Evolutionary conservation across 2,888 invertebrate genomes (phyloP).

Genomic region (Petrolisthes manimaculis): DNA sequence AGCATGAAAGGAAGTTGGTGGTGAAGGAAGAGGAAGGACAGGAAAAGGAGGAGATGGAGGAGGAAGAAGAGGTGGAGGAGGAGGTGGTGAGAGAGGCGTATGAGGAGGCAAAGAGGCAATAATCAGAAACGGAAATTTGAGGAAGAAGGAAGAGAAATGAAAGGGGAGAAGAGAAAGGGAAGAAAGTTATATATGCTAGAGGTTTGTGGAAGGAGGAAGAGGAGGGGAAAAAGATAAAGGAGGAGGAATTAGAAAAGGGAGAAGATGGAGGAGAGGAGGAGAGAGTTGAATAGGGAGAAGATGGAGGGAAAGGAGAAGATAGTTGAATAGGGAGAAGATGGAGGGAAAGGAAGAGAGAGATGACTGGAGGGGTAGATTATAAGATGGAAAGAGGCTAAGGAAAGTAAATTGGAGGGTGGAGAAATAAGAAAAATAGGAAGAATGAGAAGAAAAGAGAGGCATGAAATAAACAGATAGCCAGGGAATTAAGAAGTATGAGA

Average conservation of each 20-base stretch:
- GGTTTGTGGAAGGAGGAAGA: neutral
- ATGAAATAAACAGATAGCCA: too few species aligned
- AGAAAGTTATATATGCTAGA: neutral
- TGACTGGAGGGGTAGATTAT: neutral
- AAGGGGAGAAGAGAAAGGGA: neutral
- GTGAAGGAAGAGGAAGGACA: neutral
- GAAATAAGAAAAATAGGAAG: neutral
- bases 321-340: neutral
- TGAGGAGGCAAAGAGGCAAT: too few species aligned
- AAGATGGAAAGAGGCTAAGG: neutral
- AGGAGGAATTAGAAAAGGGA: neutral
- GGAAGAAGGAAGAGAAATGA: too few species aligned
- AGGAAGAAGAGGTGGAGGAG: too few species aligned
- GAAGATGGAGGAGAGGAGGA: neutral
- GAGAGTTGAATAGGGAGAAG: neutral
- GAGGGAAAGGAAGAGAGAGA: neutral
- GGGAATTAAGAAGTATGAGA: neutral
- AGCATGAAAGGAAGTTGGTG: neutral
- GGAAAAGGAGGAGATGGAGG: neutral
- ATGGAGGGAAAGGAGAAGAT: neutral
- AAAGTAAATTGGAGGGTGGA: neutral
- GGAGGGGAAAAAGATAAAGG: neutral
- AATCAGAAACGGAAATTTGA: too few species aligned
- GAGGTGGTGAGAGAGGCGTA: too few species aligned
- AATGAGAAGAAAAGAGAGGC: neutral